These are phyloP conservation scores for Urocitellus parryii DNA, from an alignment of 2,113 vertebrate genomes.

Conservation along the genomic window DNA sequence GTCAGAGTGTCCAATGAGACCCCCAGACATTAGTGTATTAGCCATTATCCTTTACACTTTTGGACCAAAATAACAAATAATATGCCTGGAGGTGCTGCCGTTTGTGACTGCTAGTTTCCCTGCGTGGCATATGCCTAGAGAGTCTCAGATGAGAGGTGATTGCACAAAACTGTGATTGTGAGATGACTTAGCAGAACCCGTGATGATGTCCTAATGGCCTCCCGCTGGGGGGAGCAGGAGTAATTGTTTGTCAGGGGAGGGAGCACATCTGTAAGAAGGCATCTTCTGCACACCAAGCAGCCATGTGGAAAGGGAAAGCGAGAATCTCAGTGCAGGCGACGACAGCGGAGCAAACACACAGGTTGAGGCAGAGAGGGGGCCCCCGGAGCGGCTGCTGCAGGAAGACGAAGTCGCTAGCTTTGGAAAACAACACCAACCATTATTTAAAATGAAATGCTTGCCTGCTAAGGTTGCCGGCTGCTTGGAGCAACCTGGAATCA, in stretches of 20 bases:
- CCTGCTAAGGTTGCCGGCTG: background rate
- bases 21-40: slow-evolving; percentile 78
- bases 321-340: slow-evolving; percentile 10
- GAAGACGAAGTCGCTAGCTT: slow-evolving; percentile 17
- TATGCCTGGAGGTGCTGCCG: slow-evolving; percentile 84
- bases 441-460: background rate
- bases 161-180: slow-evolving; percentile 89
- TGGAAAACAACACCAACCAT: slow-evolving; percentile 65
- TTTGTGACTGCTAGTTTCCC: slow-evolving; percentile 86
- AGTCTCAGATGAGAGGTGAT: slow-evolving; percentile 87
- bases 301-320: slow-evolving; percentile 84
- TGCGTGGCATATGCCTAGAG: slow-evolving; percentile 84
- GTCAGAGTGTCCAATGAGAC: slow-evolving; percentile 78
- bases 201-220: slow-evolving; percentile 89
- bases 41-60: slow-evolving; percentile 85
- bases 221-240: slow-evolving; percentile 86
- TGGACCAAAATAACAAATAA: slow-evolving; percentile 89
- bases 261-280: slow-evolving; percentile 86
- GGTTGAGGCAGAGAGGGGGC: background rate
- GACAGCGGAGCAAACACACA: slow-evolving; percentile 32
- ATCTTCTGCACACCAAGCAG: slow-evolving; percentile 86
- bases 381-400: background rate
- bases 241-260: slow-evolving; percentile 89
- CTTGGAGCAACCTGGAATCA: slow-evolving; percentile 48
- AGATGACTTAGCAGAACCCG: slow-evolving; percentile 90